Conservation (phyloP, 1,140 invertebrate species). For the Euschistus heros region DNA sequence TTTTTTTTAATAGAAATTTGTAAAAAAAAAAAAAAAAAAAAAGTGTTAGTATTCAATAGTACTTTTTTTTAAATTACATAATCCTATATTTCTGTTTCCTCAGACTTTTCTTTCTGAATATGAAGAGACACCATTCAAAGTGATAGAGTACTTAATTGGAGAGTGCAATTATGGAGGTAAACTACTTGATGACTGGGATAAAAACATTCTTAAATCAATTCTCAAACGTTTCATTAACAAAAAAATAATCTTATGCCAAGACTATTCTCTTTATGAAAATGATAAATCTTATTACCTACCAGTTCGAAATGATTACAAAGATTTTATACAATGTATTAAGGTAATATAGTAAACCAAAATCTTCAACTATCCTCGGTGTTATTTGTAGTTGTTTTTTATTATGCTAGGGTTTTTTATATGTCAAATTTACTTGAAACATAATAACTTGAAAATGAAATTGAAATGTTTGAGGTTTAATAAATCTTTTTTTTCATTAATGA, state of each 20-base stretch:
- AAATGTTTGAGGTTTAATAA: too few species aligned
- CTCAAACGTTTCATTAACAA: conserved; percentile 69
- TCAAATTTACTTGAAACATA: too few species aligned
- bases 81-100: background rate
- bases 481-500: too few species aligned
- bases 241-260: conserved; percentile 49
- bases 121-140: conserved; percentile 65
- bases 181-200: conserved; percentile 87
- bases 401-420: too few species aligned
- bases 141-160: conserved; percentile 78
- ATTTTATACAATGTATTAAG: conserved; percentile 59
- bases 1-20: too few species aligned
- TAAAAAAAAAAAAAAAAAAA: too few species aligned
- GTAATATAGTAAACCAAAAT: conserved; percentile 33
- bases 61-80: too few species aligned
- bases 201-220: conserved; percentile 70
- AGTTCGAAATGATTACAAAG: conserved; percentile 50
- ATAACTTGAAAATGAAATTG: too few species aligned
- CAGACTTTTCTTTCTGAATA: conserved; percentile 36
- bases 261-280: conserved; percentile 37
- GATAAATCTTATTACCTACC: conserved; percentile 46
- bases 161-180: conserved; percentile 96
- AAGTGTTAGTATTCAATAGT: too few species aligned
- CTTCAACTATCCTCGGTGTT: conserved; percentile 50
- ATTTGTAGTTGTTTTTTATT: too few species aligned